Evolutionary conservation across 2,797 vertebrate genomes (phyloP), one percentile per base, ranked within the genome.

Genomic region (Peromyscus nudipes): DNA sequence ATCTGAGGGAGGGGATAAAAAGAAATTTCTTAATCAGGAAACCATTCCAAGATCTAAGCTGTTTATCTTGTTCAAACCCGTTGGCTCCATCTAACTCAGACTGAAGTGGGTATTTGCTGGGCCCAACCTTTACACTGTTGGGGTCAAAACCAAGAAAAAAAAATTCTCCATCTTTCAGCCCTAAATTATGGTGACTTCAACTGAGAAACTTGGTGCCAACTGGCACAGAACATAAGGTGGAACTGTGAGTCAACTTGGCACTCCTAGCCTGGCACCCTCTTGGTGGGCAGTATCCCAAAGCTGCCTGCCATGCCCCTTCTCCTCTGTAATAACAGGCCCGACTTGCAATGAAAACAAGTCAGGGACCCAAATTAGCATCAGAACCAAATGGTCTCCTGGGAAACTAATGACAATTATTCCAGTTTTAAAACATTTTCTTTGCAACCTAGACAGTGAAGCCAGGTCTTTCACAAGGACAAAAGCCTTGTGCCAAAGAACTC

Each of bases 31-130:
- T 88, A 94, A 97, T 91, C 96, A 96, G 95, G 92, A 97, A 97
- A 85, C 95, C 96, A 90, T 94, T 98, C 65, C 81, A 97, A 96
- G 89, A 75, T 67, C 9, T n/a, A 82, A 96, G 83, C 92, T 97
- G 37, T 97, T 97, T 98, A 84, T 95, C 95, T 97, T 98, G 97
- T 96, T 97, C 96, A 92, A 95, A 94, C 97, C 95, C 97, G 97
- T 95, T 83, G 95, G 86, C 89, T 95, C 91, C 86, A 71, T 95
- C 92, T 85, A 96, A 86, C 83, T 92, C 83, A 76, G 86, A 96
- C 86, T 34, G 6, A 62, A 80, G 16, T 92, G 79, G 97, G 90
- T 95, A 94, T 97, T 97, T 97, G 86, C 87, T 92, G 71, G 96
- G 76, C 83, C 84, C 94, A 97, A 96, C 76, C 96, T 96, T 93